A percentile compares a stretch with the other conserved stretches of the same genome.
These are phyloP conservation scores for Tenthredo distinguenda DNA, from an alignment of 2,888 invertebrate species.

Conservation along the genomic window DNA sequence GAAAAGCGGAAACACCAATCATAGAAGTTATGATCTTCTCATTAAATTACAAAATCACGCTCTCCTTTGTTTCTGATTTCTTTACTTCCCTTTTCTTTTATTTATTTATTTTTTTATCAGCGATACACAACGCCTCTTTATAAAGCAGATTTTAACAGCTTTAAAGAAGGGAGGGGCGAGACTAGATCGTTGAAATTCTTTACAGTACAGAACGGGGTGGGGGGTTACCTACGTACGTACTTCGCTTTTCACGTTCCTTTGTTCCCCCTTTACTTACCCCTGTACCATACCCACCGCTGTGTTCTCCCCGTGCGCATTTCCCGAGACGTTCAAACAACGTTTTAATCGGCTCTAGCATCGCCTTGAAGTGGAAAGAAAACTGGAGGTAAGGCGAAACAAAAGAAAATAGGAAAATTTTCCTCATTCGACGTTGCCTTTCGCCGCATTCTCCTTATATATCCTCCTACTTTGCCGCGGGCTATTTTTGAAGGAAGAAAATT, in stretches of 20 bases:
- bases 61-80: background rate
- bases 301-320: background rate
- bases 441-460: background rate
- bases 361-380: background rate
- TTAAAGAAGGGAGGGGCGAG: background rate
- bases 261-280: background rate
- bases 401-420: background rate
- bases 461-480: background rate
- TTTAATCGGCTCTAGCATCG: conserved; percentile 33
- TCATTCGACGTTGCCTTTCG: background rate
- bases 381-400: background rate
- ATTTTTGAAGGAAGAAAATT: background rate
- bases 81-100: background rate
- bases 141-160: background rate
- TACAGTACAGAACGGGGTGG: background rate
- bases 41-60: background rate
- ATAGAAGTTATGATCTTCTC: too few species aligned
- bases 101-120: too few species aligned
- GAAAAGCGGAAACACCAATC: background rate
- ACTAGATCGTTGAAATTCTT: conserved; percentile 43
- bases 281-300: background rate
- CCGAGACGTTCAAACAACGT: conserved; percentile 35
- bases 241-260: conserved; percentile 12
- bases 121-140: background rate
- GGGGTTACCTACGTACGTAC: background rate